Base-by-base conservation (phyloP, 2,113 vertebrate species). In the Haliaeetus leucogaster region DNA sequence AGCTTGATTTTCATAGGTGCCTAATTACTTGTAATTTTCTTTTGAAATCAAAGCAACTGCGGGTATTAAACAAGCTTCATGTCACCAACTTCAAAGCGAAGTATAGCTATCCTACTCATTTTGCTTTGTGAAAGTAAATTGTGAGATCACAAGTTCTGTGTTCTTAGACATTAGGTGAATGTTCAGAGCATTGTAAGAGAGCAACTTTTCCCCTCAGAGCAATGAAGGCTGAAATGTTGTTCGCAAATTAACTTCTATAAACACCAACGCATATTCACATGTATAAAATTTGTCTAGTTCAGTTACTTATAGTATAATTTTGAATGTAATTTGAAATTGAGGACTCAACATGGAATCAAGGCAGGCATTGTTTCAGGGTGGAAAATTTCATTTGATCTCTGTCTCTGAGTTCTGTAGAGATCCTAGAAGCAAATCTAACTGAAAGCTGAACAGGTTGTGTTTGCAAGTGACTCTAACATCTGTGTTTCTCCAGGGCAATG, bases 401-500 rank as follows among this genome's bases (percentile, higher is more conserved):
- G 32, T 67, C 40, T n/a, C 10, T 20, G 79, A 76, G 38, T 89
- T 94, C 48, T 52, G 25, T 61, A 53, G 73, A 89, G 87, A 89
- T 86, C 50, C 63, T 70, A 21, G 53, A 58, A 88, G 43, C 29
- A 25, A 52, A 53, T 61, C 27, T 45, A 52, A 43, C 21, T 56
- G 53, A 92, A 76, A 74, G 77, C 53, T 48, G 32, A 81, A 32
- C 10, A 29, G 56, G 29, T 38, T 67, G 34, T 62, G 34, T 82
- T 71, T 97, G 93, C 91, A 97, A 79, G 45, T 97, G 94, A 73
- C 82, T 96, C 77, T 98, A 97, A 98, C 38, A 81, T 84, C 81
- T 94, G 38, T 96, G n/a, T 88, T 96, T 91, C 96, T 84, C 58
- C 96, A 99, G 99, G 98, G 98, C 98, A 25, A 99, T 99, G 78